A percentile compares a stretch with the other conserved stretches of the same genome.
phyloP scores from a whole-genome alignment of 2,113 vertebrate genomes.

The Himantopus leucocephalus region DNA sequence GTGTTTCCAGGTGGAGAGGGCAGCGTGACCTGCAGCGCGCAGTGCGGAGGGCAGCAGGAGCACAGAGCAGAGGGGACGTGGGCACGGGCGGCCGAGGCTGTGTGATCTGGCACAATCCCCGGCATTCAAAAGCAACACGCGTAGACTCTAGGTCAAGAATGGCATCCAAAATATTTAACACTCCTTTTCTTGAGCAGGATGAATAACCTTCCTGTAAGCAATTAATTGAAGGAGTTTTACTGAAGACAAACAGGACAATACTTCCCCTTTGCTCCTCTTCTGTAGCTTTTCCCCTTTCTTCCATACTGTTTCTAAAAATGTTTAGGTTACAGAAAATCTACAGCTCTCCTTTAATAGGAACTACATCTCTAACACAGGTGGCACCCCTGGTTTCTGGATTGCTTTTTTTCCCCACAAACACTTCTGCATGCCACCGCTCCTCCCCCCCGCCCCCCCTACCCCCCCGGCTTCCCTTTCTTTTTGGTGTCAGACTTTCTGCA shows the following conservation, averaged over 20 bases:
- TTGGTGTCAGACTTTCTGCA: background rate
- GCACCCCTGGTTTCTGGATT: background rate
- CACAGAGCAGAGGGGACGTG: background rate
- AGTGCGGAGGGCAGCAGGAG: background rate
- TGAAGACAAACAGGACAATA: background rate
- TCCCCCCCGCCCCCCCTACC: accelerated
- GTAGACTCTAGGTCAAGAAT: background rate
- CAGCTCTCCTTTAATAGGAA: background rate
- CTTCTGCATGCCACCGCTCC: background rate
- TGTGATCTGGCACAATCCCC: background rate
- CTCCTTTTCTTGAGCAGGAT: background rate
- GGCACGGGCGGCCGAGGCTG: accelerated
- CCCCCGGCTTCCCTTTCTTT: background rate
- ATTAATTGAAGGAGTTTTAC: background rate
- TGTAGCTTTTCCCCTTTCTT: background rate
- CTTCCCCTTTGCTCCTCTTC: background rate
- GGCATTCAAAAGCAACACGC: background rate
- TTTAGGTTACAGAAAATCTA: background rate
- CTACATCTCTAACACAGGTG: background rate
- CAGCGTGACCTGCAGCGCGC: background rate
- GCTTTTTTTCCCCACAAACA: background rate
- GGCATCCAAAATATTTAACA: background rate
- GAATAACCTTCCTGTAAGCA: background rate
- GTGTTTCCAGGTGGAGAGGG: background rate
- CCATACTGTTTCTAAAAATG: background rate